Evolutionary conservation across 2,888 invertebrate genomes (phyloP).

Genomic region (Piscicola geometra): DNA sequence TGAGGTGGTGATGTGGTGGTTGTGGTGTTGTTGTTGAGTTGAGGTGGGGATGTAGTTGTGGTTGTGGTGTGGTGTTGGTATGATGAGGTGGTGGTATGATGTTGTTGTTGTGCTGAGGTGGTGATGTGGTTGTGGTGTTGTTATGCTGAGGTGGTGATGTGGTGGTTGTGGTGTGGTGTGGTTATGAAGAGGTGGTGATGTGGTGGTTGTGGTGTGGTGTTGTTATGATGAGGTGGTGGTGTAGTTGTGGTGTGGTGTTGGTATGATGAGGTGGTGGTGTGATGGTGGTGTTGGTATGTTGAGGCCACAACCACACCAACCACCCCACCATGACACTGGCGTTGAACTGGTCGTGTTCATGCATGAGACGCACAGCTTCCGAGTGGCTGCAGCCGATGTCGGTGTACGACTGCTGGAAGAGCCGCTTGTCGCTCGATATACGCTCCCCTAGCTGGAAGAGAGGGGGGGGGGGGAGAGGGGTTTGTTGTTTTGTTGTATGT

Average conservation of each 20-base stretch:
- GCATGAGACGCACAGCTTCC: conserved; percentile 78
- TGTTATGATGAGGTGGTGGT: neutral
- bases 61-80: too few relatives aligned
- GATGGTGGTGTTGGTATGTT: too few relatives aligned
- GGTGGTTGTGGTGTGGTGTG: too few relatives aligned
- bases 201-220: too few relatives aligned
- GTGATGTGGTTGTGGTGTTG: neutral
- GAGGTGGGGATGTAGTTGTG: too few relatives aligned
- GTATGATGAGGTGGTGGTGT: too few relatives aligned
- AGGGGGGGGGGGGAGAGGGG: conserved; percentile 10
- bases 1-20: neutral
- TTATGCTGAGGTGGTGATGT: too few relatives aligned
- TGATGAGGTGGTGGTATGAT: neutral
- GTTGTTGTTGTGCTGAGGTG: too few relatives aligned
- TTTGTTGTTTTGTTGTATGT: neutral
- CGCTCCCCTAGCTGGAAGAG: conserved; percentile 90
- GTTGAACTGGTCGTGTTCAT: conserved; percentile 91
- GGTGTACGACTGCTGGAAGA: conserved; percentile 89
- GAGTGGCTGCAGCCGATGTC: conserved; percentile 70
- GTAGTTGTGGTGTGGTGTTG: too few relatives aligned
- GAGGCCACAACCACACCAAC: too few relatives aligned
- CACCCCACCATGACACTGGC: conserved; percentile 70
- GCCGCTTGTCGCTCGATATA: conserved; percentile 90
- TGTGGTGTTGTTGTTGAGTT: too few relatives aligned
- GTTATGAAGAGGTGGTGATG: too few relatives aligned